Percentiles rank a stretch among this genome's conserved stretches.
Evolutionary conservation across 2,888 invertebrate species (phyloP).

Genomic region (Andrena dorsata): DNA sequence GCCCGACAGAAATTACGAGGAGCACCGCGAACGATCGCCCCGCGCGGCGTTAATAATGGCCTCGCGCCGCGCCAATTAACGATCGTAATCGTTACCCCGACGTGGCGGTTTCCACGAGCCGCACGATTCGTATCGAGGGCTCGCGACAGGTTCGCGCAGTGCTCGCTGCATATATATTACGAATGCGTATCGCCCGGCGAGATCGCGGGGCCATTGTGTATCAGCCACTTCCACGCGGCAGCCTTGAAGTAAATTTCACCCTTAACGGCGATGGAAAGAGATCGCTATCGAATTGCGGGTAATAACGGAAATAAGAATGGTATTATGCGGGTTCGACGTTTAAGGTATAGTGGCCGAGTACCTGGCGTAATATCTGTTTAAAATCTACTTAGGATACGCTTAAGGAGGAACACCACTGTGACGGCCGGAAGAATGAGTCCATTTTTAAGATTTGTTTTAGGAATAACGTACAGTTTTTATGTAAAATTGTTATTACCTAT

Average conservation of each 20-base stretch:
- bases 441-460: no score
- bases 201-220: constrained; percentile 43
- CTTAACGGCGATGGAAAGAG: constrained; percentile 60
- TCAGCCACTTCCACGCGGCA: constrained; percentile 41
- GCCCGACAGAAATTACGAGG: not conserved
- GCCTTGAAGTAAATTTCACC: constrained; percentile 61
- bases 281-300: constrained; percentile 69
- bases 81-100: not conserved
- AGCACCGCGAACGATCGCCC: not conserved
- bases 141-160: not conserved
- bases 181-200: constrained; percentile 18
- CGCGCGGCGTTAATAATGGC: not conserved
- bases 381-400: constrained; percentile 64
- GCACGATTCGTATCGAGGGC: not conserved
- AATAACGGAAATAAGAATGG: constrained; percentile 71
- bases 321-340: constrained; percentile 56
- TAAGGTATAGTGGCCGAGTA: constrained; percentile 47
- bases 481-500: no score
- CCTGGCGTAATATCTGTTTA: constrained; percentile 53
- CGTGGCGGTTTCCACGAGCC: not conserved
- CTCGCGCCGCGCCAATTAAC: not conserved
- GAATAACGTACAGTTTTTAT: no score
- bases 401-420: no score
- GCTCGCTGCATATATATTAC: not conserved
- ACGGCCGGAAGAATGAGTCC: no score